These are phyloP conservation scores for Psephotus haematonotus DNA, from an alignment of 2,113 vertebrate genomes.

Conservation along the genomic window DNA sequence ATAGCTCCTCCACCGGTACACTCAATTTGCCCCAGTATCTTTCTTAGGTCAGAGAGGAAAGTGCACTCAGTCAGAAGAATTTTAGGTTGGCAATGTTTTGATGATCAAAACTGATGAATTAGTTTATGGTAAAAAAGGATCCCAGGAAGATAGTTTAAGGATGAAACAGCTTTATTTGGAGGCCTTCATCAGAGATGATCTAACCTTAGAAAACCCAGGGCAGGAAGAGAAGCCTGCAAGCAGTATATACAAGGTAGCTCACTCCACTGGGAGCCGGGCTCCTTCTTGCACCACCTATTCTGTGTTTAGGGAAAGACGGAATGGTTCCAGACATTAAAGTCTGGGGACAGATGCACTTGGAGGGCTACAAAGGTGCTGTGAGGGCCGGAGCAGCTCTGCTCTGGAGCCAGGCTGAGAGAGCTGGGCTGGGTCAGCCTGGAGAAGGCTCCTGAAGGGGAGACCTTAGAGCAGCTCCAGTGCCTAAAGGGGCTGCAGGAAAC, in stretches of 20 bases:
- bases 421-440: neutral
- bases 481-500: no score
- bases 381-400: neutral
- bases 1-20: neutral
- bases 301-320: neutral
- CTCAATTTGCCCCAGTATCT: neutral
- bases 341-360: neutral
- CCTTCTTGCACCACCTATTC: accelerated
- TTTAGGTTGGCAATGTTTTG: neutral
- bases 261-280: neutral
- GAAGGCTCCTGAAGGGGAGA: no score
- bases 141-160: neutral
- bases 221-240: neutral
- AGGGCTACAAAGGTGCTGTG: neutral
- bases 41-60: neutral
- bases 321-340: neutral
- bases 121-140: neutral
- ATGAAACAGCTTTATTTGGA: neutral
- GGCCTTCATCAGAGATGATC: neutral
- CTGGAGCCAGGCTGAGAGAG: neutral
- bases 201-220: neutral
- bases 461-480: no score
- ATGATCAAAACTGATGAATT: neutral
- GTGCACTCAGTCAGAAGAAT: neutral
- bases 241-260: neutral